A percentile compares a stretch with the other conserved stretches of the same genome.
Evolutionary conservation across 2,113 vertebrate species (phyloP).

Genomic region (Amazona guildingii): DNA sequence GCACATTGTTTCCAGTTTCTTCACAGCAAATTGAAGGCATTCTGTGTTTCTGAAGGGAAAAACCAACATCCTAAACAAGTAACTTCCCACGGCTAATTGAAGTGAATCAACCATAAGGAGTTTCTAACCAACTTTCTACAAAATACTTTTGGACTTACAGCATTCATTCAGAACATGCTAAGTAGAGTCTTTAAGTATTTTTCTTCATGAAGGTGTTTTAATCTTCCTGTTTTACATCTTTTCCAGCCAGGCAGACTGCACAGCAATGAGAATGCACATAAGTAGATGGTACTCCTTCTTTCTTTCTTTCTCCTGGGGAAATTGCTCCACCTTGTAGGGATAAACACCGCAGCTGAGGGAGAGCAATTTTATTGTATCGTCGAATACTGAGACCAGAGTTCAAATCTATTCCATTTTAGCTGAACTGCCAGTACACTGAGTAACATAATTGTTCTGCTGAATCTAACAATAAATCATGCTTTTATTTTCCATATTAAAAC

Average conservation of each 20-base stretch:
- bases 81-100: background rate
- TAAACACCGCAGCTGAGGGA: background rate
- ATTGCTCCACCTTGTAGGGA: background rate
- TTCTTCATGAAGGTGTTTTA: background rate
- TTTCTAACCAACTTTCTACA: background rate
- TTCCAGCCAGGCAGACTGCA: background rate
- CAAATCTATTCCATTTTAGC: background rate
- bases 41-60: background rate
- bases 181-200: background rate
- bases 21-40: background rate
- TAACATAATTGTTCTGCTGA: background rate
- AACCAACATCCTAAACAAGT: background rate
- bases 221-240: background rate
- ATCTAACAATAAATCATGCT: background rate
- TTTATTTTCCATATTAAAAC: background rate
- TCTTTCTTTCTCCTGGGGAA: background rate
- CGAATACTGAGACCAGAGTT: background rate
- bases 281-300: background rate
- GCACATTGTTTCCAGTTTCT: background rate
- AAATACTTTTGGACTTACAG: background rate
- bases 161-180: background rate
- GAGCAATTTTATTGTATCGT: background rate
- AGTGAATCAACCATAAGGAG: background rate
- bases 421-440: background rate
- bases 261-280: background rate